Evolutionary conservation across 1,140 invertebrate genomes (phyloP).

Genomic region (Aphis gossypii): DNA sequence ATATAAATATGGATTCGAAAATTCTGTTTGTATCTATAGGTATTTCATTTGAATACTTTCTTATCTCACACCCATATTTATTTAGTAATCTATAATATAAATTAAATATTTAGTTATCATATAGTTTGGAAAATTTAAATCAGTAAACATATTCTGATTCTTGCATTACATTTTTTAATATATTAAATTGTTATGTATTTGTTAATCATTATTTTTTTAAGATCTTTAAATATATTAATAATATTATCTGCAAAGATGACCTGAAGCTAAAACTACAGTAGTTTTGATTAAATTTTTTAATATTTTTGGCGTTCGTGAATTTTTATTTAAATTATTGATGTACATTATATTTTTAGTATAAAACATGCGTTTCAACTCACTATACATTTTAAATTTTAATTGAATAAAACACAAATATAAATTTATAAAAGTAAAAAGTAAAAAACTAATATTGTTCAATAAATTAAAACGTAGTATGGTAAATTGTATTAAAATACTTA

Average conservation of each 20-base stretch:
- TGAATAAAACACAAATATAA: neutral
- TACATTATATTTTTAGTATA: neutral
- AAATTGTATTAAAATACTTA: neutral
- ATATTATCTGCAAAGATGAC: neutral
- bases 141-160: neutral
- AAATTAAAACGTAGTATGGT: neutral
- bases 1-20: neutral
- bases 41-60: neutral
- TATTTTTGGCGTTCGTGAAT: neutral
- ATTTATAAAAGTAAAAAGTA: neutral
- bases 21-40: neutral
- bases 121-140: neutral
- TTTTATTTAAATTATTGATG: neutral
- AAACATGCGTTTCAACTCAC: neutral
- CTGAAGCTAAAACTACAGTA: neutral
- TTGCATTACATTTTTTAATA: neutral
- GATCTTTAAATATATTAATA: no score
- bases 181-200: neutral
- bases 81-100: neutral
- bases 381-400: neutral
- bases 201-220: no score
- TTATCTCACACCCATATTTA: neutral
- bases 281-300: neutral
- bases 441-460: neutral
- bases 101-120: neutral